phyloP scores from a whole-genome alignment of 2,888 invertebrate species.

The Caenorhabditis sinica region DNA sequence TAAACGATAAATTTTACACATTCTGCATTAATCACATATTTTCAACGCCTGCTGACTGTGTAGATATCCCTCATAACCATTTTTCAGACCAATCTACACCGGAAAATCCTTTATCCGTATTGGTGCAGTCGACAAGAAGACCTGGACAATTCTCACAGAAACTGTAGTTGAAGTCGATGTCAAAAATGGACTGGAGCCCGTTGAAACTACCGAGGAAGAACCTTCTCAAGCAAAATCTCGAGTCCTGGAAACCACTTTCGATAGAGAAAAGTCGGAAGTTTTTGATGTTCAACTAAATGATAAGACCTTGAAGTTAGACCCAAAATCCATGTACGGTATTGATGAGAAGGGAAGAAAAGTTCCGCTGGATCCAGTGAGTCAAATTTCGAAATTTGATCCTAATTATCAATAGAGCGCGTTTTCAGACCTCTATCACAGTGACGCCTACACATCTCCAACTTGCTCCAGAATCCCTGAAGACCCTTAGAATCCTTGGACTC shows the following conservation, averaged over 20 bases:
- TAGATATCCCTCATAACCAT: background rate
- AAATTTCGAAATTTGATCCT: no score
- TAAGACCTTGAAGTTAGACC: slow-evolving; percentile 41
- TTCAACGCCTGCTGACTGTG: no score
- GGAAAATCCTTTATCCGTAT: slow-evolving; percentile 66
- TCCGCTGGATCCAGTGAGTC: slow-evolving; percentile 32
- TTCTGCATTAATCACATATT: no score
- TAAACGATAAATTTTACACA: background rate
- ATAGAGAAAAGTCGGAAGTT: slow-evolving; percentile 58
- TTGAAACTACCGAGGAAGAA: background rate
- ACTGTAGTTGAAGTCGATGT: slow-evolving; percentile 64
- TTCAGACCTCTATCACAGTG: slow-evolving; percentile 44
- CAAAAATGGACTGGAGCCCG: slow-evolving; percentile 52
- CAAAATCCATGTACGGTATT: slow-evolving; percentile 62
- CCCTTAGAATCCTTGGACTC: slow-evolving; percentile 65
- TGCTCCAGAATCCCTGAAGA: slow-evolving; percentile 39
- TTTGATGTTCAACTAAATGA: slow-evolving; percentile 40
- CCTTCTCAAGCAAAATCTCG: slow-evolving; percentile 20
- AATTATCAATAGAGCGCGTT: slow-evolving; percentile 1
- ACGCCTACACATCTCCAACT: slow-evolving; percentile 28
- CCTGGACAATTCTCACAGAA: slow-evolving; percentile 72
- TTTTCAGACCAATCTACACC: slow-evolving; percentile 37
- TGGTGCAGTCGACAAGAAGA: slow-evolving; percentile 75
- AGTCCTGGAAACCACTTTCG: slow-evolving; percentile 61
- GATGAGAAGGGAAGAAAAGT: slow-evolving; percentile 67